Evolutionary conservation across 2,888 invertebrate species (phyloP), one percentile per base, ranked within the genome.

Genomic region (Heliconius ismenius): DNA sequence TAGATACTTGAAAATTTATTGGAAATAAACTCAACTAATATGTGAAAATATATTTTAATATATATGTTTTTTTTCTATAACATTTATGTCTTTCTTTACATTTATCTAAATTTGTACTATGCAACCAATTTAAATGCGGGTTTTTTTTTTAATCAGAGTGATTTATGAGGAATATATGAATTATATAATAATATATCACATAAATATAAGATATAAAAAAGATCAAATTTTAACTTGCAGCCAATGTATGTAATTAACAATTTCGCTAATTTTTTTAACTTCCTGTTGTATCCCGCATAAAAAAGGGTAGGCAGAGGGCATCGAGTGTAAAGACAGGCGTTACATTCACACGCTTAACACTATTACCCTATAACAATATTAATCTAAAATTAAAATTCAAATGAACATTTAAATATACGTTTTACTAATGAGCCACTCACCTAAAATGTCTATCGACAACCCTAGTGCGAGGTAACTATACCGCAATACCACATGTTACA

Each of bases 401-500:
- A 69, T 54, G 18, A 10, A 28, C 9, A 21, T 69, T 28, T 70
- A 54, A 32, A 70, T 54, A 43, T 9, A 54, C 39, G 39, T 36
- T 15, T 32, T 11, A 6, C 11, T 54, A 70, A 70, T 28, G 21
- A 58, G 70, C 24, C 6, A 11, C 39, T 2, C 2, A n/a, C 28
- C 28, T 4, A 28, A n/a, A 36, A 36, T 58, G 32, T 70, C 36
- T 58, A n/a, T 70, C 24, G 32, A 58, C 74, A 78, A 62, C 78
- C 79, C 79, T 79, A 60, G 54, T 26, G 43, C 6, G 72, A 43
- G 54, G 68, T 36, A 49, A 2, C 49, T 49, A 74, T 63, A 64
- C 60, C 28, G 70, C 62, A 74, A 73, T 73, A 76, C 18, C 79
- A 79, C 73, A 78, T 76, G 76, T 78, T 76, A 78, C 74, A 54